phyloP scores from a whole-genome alignment of 1,140 invertebrate genomes.

The Coenobita brevimanus region DNA sequence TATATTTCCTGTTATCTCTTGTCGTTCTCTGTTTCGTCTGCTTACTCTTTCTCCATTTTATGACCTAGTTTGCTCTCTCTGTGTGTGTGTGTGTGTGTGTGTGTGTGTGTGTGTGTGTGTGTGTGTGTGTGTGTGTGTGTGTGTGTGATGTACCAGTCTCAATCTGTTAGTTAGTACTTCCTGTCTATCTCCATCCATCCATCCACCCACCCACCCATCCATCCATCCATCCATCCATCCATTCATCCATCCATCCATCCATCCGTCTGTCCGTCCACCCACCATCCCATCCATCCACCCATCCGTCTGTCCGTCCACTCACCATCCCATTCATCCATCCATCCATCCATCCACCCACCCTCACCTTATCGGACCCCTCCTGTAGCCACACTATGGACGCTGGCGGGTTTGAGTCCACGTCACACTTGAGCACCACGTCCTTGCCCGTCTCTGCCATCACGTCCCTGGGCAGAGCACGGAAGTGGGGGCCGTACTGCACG shows the following conservation, averaged over 20 bases:
- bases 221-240: too few species aligned
- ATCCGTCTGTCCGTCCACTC: too few species aligned
- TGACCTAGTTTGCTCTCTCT: neutral
- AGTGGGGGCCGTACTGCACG: constrained; percentile 62
- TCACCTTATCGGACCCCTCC: constrained; percentile 58
- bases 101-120: constrained; percentile 1
- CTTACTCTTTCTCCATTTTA: too few species aligned
- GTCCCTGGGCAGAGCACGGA: constrained; percentile 53
- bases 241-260: too few species aligned
- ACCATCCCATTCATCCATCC: too few species aligned
- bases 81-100: constrained; percentile 1
- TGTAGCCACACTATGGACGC: constrained; percentile 60
- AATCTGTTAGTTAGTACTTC: too few species aligned
- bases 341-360: too few species aligned
- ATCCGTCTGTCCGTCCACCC: too few species aligned
- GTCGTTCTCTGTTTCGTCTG: neutral
- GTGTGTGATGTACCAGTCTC: too few species aligned
- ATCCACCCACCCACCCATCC: too few species aligned
- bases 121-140: neutral
- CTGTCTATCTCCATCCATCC: too few species aligned
- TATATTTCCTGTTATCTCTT: neutral
- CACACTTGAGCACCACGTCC: constrained; percentile 60
- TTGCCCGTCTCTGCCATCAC: constrained; percentile 57
- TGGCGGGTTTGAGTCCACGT: constrained; percentile 56
- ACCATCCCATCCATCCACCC: too few species aligned